Percentiles rank a stretch among this genome's conserved stretches.
phyloP scores from a whole-genome alignment of 1,140 invertebrate genomes.

The Neodiprion virginianus region DNA sequence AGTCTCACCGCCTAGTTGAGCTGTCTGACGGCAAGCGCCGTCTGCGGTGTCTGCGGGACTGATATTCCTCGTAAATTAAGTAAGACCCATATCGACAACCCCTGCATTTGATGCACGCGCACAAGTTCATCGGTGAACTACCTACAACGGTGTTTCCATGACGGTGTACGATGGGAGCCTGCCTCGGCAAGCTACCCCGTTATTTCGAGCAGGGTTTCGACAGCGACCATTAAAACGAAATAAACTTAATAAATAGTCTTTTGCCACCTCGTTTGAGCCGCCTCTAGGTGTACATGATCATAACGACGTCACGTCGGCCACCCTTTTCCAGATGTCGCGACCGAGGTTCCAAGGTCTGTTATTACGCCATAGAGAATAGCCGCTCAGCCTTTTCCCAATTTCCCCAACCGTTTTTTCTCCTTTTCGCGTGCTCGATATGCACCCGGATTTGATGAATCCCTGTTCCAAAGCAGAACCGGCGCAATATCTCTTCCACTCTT shows the following conservation, averaged over 20 bases:
- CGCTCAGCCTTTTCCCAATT: neutral
- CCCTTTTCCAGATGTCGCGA: neutral
- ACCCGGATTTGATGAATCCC: neutral
- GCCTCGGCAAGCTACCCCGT: neutral
- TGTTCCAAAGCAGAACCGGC: neutral
- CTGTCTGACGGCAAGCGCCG: too few species aligned
- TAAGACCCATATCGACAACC: too few species aligned
- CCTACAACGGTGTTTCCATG: too few species aligned
- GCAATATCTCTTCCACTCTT: too few species aligned
- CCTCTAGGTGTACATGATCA: too few species aligned
- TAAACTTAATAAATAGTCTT: neutral
- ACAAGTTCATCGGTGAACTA: too few species aligned
- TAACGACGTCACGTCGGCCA: neutral
- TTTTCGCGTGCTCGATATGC: neutral
- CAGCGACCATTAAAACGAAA: neutral
- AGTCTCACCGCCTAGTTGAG: neutral
- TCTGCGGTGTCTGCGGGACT: neutral
- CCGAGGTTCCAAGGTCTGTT: neutral
- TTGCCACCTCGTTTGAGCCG: neutral
- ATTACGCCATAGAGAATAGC: neutral
- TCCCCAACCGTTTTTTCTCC: neutral
- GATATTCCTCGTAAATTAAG: neutral
- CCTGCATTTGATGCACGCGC: too few species aligned
- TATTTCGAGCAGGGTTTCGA: neutral
- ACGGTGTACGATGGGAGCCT: neutral